Evolutionary conservation across 2,113 vertebrate genomes (phyloP).

Genomic region (Bostrychus sinensis): DNA sequence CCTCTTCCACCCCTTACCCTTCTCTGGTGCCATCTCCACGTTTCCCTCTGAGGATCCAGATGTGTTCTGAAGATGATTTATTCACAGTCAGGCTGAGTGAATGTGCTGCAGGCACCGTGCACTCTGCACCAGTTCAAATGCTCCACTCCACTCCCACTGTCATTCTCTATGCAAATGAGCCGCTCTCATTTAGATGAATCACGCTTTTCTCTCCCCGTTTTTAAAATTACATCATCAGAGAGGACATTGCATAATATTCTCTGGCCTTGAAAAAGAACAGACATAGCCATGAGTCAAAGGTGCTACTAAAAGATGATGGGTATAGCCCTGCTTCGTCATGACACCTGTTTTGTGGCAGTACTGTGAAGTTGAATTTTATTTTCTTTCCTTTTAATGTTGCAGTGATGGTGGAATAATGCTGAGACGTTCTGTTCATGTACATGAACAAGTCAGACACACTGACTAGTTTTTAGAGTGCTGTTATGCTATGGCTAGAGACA

Average conservation of each 20-base stretch:
- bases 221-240: conserved; percentile 25
- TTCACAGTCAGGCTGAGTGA: conserved; percentile 57
- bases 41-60: conserved; percentile 62
- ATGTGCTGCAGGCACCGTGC: conserved; percentile 53
- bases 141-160: conserved; percentile 39
- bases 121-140: conserved; percentile 50
- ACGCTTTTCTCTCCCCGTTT: conserved; percentile 2
- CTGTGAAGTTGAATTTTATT: too few species aligned
- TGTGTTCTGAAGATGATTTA: conserved; percentile 70
- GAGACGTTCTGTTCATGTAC: too few species aligned
- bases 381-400: too few species aligned
- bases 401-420: too few species aligned
- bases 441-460: too few species aligned
- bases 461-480: too few species aligned
- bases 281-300: not conserved
- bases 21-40: not conserved
- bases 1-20: conserved; percentile 17
- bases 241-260: conserved; percentile 1
- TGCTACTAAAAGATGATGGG: not conserved
- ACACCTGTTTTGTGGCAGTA: not conserved
- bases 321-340: not conserved
- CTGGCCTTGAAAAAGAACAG: not conserved
- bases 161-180: conserved; percentile 54
- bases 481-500: too few species aligned
- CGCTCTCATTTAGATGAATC: conserved; percentile 25